Evolutionary conservation across 2,113 vertebrate genomes (phyloP).

Genomic region (Dicrurus megarhynchus): DNA sequence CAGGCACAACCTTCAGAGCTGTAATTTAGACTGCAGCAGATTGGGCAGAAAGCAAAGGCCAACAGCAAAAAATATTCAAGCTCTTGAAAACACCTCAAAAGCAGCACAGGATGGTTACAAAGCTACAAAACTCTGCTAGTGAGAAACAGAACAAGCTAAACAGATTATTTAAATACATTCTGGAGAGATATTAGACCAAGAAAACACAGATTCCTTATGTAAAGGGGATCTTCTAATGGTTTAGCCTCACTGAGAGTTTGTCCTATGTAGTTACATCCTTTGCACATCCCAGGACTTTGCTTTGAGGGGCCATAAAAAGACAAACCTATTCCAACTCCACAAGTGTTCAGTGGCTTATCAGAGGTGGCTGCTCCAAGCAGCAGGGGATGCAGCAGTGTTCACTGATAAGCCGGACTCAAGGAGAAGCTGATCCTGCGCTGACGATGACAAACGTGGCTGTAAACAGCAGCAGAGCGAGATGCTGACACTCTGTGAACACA

Average conservation of each 20-base stretch:
- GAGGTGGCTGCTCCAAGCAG: not conserved
- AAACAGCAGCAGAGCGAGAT: slow-evolving; percentile 68
- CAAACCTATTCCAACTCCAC: not conserved
- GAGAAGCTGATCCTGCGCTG: slow-evolving; percentile 43
- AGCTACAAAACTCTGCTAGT: not conserved
- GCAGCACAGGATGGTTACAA: not conserved
- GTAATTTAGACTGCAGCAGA: not conserved
- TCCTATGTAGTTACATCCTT: not conserved
- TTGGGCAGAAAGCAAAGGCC: not conserved
- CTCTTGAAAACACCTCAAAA: not conserved
- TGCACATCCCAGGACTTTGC: not conserved
- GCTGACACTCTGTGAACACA: slow-evolving; percentile 64
- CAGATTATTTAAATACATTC: not conserved
- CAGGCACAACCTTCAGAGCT: not conserved
- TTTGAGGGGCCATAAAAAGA: not conserved
- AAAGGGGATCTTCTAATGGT: not conserved
- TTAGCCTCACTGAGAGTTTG: not conserved
- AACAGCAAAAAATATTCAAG: not conserved
- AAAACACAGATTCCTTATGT: not conserved
- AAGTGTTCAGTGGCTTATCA: not conserved
- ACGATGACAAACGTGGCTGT: slow-evolving; percentile 63
- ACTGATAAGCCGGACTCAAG: slow-evolving; percentile 54
- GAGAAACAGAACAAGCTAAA: not conserved
- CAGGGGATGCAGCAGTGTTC: not conserved
- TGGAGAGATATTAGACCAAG: not conserved